Base-by-base conservation (phyloP, 2,888 invertebrate genomes). In the Agriopis marginaria region DNA sequence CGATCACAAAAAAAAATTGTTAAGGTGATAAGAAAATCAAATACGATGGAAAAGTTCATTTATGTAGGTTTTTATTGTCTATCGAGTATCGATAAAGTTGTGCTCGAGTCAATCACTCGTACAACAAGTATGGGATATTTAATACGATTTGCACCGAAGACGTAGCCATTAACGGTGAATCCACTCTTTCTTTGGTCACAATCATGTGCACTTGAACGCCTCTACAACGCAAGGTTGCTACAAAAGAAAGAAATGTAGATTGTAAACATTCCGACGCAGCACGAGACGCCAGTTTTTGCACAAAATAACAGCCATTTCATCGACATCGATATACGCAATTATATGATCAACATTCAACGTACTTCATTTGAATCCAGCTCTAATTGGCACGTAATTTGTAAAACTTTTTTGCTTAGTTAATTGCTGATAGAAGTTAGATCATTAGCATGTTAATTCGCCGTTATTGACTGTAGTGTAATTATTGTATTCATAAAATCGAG, bases 131-230 rank as follows among this genome's bases (percentile, higher is more conserved):
- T 78, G 79, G 75, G 75, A 80, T 84, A 83, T 81, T 81, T 81
- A 83, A 84, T 82, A 85, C 79, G 79, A 81, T 83, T 83, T 84
- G 85, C 81, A 76, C 81, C 80, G 86, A 89, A 89, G 90, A 90
- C 85, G 85, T 81, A 80, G 78, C 87, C 89, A 87, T 90, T 89
- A 88, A 89, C 83, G 88, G 90, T 84, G 82, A 88, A 87, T 85
- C 88, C 81, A 82, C 87, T 88, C 84, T 88, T 86, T 89, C 89
- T 89, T 89, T 87, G 87, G 86, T 82, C 81, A 81, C 85, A 84
- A 86, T 86, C 84, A 83, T 73, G 82, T 79, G 82, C 79, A 81
- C 81, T 82, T 80, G 81, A 81, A 84, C 77, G 78, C 54, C 39
- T 65, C 14, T 50, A 56, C 61, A 11, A 45, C 42, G 79, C 80